Conservation (phyloP, 2,888 invertebrate species). For the Nephrotoma appendiculata region DNA sequence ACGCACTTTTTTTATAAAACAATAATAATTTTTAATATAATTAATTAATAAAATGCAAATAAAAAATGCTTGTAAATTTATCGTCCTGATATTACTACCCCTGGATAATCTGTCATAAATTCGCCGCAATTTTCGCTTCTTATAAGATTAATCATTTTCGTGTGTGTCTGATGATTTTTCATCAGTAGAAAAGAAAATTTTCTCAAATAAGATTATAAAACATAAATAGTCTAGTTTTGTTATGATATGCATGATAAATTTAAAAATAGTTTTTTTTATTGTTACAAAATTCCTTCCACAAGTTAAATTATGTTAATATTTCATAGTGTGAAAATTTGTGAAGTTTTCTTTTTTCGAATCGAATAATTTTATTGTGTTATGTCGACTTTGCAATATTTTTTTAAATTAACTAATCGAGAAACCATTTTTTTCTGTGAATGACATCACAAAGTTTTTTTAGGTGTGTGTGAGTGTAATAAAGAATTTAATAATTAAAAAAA, state of each 20-base stretch:
- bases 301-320: background rate
- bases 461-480: background rate
- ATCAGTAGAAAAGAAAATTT: background rate
- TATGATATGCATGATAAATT: background rate
- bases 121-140: conserved; percentile 1
- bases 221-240: background rate
- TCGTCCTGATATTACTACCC: background rate
- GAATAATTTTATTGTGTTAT: background rate
- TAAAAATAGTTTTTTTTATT: background rate
- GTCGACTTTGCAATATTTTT: background rate
- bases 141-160: background rate
- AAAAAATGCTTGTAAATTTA: background rate
- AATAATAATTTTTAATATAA: background rate
- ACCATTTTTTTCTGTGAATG: conserved; percentile 5
- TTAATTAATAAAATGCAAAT: background rate
- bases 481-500: background rate
- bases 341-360: background rate
- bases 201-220: background rate
- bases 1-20: background rate
- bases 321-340: background rate
- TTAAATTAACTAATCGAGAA: background rate
- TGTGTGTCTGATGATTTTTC: background rate
- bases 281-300: background rate
- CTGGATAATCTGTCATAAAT: background rate
- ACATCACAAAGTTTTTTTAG: conserved; percentile 5